Conservation (phyloP, 2,113 vertebrate species). For the Dipodomys merriami region DNA sequence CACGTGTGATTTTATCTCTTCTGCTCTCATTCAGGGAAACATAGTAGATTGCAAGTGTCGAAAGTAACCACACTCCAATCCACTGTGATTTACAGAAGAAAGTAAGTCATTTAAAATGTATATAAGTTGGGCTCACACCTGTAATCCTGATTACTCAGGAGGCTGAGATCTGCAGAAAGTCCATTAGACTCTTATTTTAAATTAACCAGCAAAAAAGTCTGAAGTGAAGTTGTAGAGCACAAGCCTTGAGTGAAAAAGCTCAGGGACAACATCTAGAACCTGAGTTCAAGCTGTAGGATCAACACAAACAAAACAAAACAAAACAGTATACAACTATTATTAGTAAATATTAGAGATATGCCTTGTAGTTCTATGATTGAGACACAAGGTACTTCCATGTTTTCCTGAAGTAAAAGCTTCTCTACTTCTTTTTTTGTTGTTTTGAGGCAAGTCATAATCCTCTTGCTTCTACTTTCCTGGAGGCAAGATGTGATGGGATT, state of each 20-base stretch:
- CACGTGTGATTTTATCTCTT: background rate
- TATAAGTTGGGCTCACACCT: background rate
- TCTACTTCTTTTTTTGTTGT: background rate
- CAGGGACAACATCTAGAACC: too few relatives aligned
- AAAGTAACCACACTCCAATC: background rate
- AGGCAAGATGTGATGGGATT: too few relatives aligned
- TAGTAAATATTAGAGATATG: background rate
- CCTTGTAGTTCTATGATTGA: background rate
- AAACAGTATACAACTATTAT: background rate
- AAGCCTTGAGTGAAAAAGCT: too few relatives aligned
- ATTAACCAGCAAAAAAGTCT: too few relatives aligned
- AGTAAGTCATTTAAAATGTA: slow-evolving; percentile 21
- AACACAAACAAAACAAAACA: too few relatives aligned
- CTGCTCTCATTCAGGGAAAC: background rate
- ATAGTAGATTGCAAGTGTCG: background rate
- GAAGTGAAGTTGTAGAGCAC: too few relatives aligned
- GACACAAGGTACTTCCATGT: background rate
- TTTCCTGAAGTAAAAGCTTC: slow-evolving; percentile 12
- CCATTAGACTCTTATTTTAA: too few relatives aligned
- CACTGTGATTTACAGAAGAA: slow-evolving; percentile 36
- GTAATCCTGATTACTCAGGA: too few relatives aligned
- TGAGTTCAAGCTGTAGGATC: too few relatives aligned
- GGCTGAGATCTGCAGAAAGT: too few relatives aligned
- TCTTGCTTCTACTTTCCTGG: too few relatives aligned
- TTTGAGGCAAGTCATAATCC: too few relatives aligned